Percentiles rank a stretch among this genome's conserved stretches.
Conservation (phyloP, 2,113 vertebrate species). For the Naja naja region DNA sequence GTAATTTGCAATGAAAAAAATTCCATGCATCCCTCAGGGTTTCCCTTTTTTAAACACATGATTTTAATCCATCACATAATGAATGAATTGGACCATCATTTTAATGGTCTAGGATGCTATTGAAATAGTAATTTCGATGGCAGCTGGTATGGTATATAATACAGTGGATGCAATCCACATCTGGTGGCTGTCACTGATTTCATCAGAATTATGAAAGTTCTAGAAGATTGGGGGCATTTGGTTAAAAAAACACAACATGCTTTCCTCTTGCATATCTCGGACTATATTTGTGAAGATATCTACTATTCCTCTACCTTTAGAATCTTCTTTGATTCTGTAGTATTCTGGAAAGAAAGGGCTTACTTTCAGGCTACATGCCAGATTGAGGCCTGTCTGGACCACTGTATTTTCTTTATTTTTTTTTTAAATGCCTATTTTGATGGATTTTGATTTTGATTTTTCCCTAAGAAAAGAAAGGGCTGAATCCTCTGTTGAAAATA, state of each 20-base stretch:
- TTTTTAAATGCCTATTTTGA: not conserved
- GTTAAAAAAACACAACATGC: not conserved
- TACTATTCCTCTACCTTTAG: not conserved
- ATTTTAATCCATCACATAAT: not conserved
- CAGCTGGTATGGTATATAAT: not conserved
- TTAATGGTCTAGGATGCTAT: not conserved
- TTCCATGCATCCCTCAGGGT: not conserved
- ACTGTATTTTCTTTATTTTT: not conserved
- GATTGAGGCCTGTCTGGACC: not conserved
- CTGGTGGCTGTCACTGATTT: not conserved
- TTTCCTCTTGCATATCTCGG: not conserved
- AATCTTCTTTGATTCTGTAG: not conserved
- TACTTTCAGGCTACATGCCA: not conserved
- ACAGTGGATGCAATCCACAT: not conserved
- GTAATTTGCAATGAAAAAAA: not conserved
- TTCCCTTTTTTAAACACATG: not conserved
- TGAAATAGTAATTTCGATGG: not conserved
- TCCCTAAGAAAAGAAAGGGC: not conserved
- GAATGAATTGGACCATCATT: not conserved
- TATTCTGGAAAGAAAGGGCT: not conserved
- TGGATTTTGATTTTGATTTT: no score
- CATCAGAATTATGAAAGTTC: not conserved
- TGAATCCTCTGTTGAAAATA: no score
- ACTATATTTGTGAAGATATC: not conserved
- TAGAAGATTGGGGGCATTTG: not conserved